A percentile compares a stretch with the other conserved stretches of the same genome.
Conservation (phyloP, 2,113 vertebrate genomes). For the Siphamia tubifer region DNA sequence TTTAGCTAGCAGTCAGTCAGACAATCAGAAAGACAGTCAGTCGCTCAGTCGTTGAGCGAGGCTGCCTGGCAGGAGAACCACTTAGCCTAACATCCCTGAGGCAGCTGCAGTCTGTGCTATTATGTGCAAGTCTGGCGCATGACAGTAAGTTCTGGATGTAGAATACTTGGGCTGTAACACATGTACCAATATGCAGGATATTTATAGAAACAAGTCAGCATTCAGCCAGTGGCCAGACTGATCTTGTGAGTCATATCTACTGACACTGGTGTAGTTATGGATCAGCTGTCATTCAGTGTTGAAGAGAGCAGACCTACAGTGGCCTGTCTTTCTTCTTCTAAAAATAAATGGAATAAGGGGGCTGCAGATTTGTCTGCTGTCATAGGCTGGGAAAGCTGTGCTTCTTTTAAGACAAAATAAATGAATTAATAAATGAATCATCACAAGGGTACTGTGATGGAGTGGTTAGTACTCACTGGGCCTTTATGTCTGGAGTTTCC, state of each 20-base stretch:
- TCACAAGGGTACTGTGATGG: no score
- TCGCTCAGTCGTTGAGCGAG: slow-evolving; percentile 1
- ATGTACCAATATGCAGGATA: background rate
- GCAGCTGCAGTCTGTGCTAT: slow-evolving; percentile 21
- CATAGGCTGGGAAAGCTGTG: no score
- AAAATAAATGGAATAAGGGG: background rate
- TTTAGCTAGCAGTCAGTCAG: slow-evolving; percentile 54
- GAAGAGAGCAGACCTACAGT: background rate
- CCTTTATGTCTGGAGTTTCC: no score
- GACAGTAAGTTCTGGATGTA: background rate
- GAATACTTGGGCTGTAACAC: background rate
- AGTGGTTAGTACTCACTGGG: no score
- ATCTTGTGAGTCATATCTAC: slow-evolving; percentile 1
- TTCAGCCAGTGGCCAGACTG: background rate
- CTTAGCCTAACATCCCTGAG: slow-evolving; percentile 17
- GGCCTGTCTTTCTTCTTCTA: background rate
- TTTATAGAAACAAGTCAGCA: slow-evolving; percentile 19
- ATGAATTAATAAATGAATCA: no score
- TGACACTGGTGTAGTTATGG: background rate
- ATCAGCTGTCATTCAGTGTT: background rate
- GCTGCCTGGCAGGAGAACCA: background rate
- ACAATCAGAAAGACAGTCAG: slow-evolving; percentile 16
- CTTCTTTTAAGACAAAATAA: no score
- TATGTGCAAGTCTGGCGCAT: background rate
- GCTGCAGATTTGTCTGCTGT: no score